Base-by-base conservation (phyloP, 1,140 invertebrate genomes). In the Cardiocondyla obscurior region DNA sequence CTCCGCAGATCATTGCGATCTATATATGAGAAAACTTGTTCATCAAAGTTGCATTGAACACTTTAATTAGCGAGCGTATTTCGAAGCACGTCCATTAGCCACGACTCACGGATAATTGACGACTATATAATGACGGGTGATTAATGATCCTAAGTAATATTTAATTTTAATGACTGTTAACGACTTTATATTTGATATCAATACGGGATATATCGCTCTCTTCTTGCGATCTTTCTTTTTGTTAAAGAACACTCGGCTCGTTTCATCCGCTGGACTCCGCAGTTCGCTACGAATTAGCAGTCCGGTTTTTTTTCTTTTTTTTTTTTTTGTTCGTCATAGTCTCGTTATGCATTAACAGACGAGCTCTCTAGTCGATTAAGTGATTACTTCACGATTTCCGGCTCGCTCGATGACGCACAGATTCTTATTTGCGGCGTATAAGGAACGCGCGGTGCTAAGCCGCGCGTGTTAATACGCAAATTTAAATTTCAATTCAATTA, bases 361-460 rank as follows among this genome's bases (percentile, higher is more conserved):
- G 25, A 46, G 19, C 12, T 82, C 44, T 60, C 14, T 6, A 62
- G 30, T 30, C 53, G 49, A 67, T 79, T 67, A 69, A 53, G n/a
- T 44, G 82, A 79, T 85, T 85, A 67, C 62, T 85, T 86, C 28
- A 85, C 33, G 67, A 86, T 81, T 85, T 85, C 85, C 85, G 83
- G 81, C 70, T 53, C 33, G 58, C n/a, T 6, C 39, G 36, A 85
- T 86, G 85, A 86, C 85, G 85, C 76, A 82, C 46, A 12, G 16
- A 60, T 55, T 69, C 85, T 85, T 60, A 86, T 86, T 85, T 86
- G 67, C 51, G 79, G 65, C 67, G 19, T 22, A 16, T 19, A 42
- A n/a, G 60, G 44, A 69, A n/a, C 49, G 14, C 51, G 67, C 67
- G 22, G 10, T 25, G 55, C 16, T 30, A 72, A 22, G 14, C 60